Evolutionary conservation across 2,113 vertebrate genomes (phyloP).

Genomic region (Macaca fascicularis): T2T-MFA8v1.1 NC_088384.1:103362501-103363000

Average conservation of each 20-base stretch:
- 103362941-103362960: background rate
- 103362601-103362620: background rate
- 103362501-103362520: background rate
- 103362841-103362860: background rate
- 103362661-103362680: background rate
- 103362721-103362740: background rate
- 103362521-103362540: constrained; percentile 13
- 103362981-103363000: no score
- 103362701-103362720: background rate
- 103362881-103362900: background rate
- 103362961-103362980: background rate
- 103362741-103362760: background rate
- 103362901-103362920: background rate
- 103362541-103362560: background rate
- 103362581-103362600: background rate
- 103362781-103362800: no score
- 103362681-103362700: no score
- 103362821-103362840: background rate
- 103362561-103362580: background rate
- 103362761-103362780: background rate
- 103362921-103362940: background rate
- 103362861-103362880: background rate
- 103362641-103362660: background rate
- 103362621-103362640: background rate
- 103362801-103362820: background rate